phyloP scores from a whole-genome alignment of 2,113 vertebrate genomes.

The Galeopterus variegatus region DNA sequence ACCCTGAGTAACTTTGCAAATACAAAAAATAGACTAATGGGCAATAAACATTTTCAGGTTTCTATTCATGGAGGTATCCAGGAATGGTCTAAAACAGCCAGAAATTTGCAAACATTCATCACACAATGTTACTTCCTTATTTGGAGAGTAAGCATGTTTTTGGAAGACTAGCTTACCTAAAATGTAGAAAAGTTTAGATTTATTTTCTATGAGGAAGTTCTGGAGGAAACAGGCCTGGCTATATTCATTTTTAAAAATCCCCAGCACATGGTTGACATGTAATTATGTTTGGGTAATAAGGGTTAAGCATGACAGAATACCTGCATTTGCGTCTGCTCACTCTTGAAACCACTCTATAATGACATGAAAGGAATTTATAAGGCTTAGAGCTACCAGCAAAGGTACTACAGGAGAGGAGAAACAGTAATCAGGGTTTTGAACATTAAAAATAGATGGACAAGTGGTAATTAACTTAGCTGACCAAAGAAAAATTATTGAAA shows the following conservation, averaged over 20 bases:
- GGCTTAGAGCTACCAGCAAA: neutral
- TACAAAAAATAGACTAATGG: neutral
- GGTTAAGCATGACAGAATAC: neutral
- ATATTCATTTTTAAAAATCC: neutral
- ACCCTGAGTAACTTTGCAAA: neutral
- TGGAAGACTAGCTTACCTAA: neutral
- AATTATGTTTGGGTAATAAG: neutral
- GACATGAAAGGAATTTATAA: neutral
- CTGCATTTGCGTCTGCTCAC: neutral
- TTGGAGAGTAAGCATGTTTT: neutral
- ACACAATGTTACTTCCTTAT: neutral
- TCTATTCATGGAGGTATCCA: neutral
- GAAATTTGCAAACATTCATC: neutral
- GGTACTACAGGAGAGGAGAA: neutral
- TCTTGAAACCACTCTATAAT: neutral
- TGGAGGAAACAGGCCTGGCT: neutral
- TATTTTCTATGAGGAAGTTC: neutral
- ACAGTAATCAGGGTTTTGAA: neutral
- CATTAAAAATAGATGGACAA: neutral
- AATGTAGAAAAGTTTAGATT: neutral
- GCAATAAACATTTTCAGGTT: neutral
- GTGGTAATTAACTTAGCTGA: neutral
- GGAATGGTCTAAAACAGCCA: neutral
- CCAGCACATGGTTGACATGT: neutral
- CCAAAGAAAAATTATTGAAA: neutral